phyloP scores from a whole-genome alignment of 2,113 vertebrate genomes.

The Bagarius yarrelli region DNA sequence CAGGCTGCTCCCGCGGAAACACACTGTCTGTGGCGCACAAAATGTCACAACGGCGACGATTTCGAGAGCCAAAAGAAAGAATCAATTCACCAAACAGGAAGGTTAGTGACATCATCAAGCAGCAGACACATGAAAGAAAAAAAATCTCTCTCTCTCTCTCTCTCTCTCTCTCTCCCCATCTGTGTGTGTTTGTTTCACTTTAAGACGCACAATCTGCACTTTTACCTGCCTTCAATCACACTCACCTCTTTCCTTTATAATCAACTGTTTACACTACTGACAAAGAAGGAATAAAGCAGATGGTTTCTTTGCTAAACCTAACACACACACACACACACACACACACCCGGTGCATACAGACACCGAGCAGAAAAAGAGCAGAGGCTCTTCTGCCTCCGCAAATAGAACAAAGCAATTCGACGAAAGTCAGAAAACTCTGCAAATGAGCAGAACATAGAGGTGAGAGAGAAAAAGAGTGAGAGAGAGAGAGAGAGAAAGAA shows the following conservation, averaged over 20 bases:
- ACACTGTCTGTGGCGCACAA: slow-evolving; percentile 1
- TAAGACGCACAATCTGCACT: neutral
- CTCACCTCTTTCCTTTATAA: slow-evolving; percentile 11
- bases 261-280: slow-evolving; percentile 33
- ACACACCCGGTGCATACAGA: slow-evolving; percentile 32
- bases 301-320: slow-evolving; percentile 41
- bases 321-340: slow-evolving; percentile 34
- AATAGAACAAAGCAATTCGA: too few species aligned
- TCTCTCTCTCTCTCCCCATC: neutral
- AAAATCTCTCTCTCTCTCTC: slow-evolving; percentile 1
- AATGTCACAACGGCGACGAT: neutral
- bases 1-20: neutral
- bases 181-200: neutral
- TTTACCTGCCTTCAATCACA: slow-evolving; percentile 26
- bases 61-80: neutral
- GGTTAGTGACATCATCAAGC: slow-evolving; percentile 24
- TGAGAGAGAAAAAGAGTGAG: too few species aligned
- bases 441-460: too few species aligned
- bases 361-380: slow-evolving; percentile 24
- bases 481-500: too few species aligned
- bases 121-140: neutral
- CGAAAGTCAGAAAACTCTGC: too few species aligned
- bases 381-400: slow-evolving; percentile 30
- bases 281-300: slow-evolving; percentile 40
- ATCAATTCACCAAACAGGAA: slow-evolving; percentile 12